These are phyloP conservation scores for Pomatostomus ruficeps DNA, from an alignment of 2,113 vertebrate genomes.

Conservation along the genomic window DNA sequence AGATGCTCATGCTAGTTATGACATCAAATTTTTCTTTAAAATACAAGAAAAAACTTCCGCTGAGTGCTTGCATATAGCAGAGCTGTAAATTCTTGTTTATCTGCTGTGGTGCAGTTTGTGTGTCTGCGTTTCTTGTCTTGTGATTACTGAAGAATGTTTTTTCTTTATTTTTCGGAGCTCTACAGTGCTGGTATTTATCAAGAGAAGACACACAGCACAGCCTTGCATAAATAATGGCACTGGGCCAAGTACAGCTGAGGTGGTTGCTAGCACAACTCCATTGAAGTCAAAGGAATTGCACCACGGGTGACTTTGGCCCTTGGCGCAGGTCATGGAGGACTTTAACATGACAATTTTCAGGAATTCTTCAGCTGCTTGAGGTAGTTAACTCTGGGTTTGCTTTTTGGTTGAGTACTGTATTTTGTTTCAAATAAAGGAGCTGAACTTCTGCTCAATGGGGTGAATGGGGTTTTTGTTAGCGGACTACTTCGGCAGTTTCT, in stretches of 20 bases:
- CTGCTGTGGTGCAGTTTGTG: not conserved
- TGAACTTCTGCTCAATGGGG: not conserved
- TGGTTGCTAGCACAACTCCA: slow-evolving; percentile 14
- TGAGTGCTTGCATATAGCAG: not conserved
- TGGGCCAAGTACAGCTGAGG: slow-evolving; percentile 1
- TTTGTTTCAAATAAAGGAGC: not conserved
- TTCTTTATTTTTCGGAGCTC: not conserved
- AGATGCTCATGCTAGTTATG: not conserved
- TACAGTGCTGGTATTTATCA: slow-evolving; percentile 40
- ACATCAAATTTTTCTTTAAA: not conserved
- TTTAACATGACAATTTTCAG: not conserved
- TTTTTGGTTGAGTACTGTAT: not conserved
- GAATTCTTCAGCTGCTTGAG: not conserved
- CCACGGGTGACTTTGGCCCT: not conserved
- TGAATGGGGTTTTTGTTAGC: not conserved
- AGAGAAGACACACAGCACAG: slow-evolving; percentile 22
- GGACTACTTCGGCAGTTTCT: not conserved
- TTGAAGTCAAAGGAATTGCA: not conserved
- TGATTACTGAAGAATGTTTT: slow-evolving; percentile 7
- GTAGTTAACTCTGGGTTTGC: not conserved
- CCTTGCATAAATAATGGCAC: slow-evolving; percentile 31
- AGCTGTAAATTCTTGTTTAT: slow-evolving; percentile 45
- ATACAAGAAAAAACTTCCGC: not conserved
- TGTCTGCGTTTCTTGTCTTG: not conserved
- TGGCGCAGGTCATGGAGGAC: not conserved